Conservation (phyloP, 2,888 invertebrate genomes). For the Busseola fusca region DNA sequence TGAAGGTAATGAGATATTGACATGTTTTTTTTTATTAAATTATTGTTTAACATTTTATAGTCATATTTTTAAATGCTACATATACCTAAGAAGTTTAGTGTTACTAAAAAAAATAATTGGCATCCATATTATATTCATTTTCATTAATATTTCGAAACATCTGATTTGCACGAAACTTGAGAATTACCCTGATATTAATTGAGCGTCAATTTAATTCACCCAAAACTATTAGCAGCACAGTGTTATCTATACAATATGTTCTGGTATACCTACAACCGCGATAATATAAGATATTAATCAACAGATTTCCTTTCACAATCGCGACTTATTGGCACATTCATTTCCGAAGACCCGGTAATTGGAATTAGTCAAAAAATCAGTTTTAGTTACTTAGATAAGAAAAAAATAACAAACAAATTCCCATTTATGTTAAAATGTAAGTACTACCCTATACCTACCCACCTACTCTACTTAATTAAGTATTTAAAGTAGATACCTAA, state of each 20-base stretch:
- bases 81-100: no score
- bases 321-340: slow-evolving; percentile 11
- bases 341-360: slow-evolving; percentile 33
- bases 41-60: no score
- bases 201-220: not conserved
- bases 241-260: slow-evolving; percentile 5
- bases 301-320: slow-evolving; percentile 24
- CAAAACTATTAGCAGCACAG: not conserved
- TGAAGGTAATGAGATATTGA: no score
- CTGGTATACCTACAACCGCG: not conserved
- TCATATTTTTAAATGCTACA: no score
- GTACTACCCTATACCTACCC: not conserved
- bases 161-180: no score
- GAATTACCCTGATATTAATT: no score
- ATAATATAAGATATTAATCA: slow-evolving; percentile 9
- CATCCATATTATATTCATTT: no score
- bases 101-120: no score
- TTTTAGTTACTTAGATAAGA: slow-evolving; percentile 27
- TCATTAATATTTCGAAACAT: no score
- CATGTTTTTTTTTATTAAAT: no score
- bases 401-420: slow-evolving; percentile 14
- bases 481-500: not conserved
- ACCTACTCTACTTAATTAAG: slow-evolving; percentile 1
- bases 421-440: slow-evolving; percentile 13
- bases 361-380: slow-evolving; percentile 24